Evolutionary conservation across 1,140 invertebrate species (phyloP).

Genomic region (Sitobion miscanthi): DNA sequence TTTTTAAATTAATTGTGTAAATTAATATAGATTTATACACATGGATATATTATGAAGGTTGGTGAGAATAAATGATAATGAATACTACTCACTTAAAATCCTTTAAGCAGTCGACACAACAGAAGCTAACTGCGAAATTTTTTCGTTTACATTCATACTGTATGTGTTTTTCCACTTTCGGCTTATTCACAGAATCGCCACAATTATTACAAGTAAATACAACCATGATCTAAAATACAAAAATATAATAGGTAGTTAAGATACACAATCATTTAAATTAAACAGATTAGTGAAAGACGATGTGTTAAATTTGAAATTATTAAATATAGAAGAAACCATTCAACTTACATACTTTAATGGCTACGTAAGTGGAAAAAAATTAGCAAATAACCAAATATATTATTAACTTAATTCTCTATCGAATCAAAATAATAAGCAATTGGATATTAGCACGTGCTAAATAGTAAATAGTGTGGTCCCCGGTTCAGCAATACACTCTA

Average conservation of each 20-base stretch:
- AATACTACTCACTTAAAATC: constrained; percentile 76
- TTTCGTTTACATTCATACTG: constrained; percentile 70
- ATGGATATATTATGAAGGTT: no score
- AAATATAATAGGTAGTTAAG: not conserved
- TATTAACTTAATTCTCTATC: not conserved
- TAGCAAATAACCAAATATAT: not conserved
- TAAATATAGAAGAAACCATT: not conserved
- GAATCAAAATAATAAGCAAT: not conserved
- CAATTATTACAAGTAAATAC: constrained; percentile 91
- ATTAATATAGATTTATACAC: no score
- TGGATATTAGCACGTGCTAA: not conserved
- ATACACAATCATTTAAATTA: not conserved
- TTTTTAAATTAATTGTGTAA: no score
- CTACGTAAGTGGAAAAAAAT: not conserved
- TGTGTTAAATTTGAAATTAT: no score
- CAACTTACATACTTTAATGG: not conserved
- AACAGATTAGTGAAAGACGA: not conserved
- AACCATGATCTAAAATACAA: constrained; percentile 72
- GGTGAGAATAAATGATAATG: no score
- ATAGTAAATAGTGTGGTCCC: not conserved
- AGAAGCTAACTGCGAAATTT: constrained; percentile 67
- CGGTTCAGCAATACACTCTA: no score
- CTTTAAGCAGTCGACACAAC: constrained; percentile 89
- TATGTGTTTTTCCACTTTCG: constrained; percentile 91
- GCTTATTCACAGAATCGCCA: constrained; percentile 88